Conservation (phyloP, 35 echinoderm and acorn worm genomes). For the Lytechinus pictus region DNA sequence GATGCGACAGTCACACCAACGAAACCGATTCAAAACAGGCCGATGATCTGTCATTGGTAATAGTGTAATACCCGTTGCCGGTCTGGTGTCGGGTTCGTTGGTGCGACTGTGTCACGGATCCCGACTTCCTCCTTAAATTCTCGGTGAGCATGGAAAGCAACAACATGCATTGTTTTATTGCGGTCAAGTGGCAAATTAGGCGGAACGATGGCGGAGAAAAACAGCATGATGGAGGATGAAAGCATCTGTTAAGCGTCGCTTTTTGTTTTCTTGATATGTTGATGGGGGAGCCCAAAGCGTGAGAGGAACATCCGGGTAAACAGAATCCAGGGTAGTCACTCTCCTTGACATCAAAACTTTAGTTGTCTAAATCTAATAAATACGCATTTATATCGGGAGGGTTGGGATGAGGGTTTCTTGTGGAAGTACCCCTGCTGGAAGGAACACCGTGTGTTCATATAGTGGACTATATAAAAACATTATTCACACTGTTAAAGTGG, state of each 20-base stretch:
- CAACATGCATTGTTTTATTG: conserved; percentile 10
- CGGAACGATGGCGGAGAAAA: not conserved
- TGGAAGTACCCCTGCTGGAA: too few species aligned
- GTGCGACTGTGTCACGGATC: too few species aligned
- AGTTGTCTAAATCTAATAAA: not conserved
- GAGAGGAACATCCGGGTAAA: not conserved
- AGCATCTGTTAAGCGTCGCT: not conserved
- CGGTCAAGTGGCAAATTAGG: not conserved
- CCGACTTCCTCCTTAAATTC: not conserved
- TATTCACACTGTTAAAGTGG: too few species aligned
- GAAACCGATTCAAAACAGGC: too few species aligned
- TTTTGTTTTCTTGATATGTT: not conserved
- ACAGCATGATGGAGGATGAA: not conserved
- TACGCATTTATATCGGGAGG: not conserved
- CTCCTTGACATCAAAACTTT: not conserved
- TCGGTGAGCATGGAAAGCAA: not conserved
- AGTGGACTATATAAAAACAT: too few species aligned
- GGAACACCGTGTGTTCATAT: too few species aligned
- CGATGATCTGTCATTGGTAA: too few species aligned
- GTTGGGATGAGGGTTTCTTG: too few species aligned
- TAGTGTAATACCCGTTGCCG: too few species aligned
- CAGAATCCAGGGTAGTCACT: not conserved
- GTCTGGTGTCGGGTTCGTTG: too few species aligned
- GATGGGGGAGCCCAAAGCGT: not conserved
- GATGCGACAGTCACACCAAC: too few species aligned